These are phyloP conservation scores for Drosophila maculinotata DNA, from an alignment of 2,888 invertebrate genomes.

Conservation along the genomic window DNA sequence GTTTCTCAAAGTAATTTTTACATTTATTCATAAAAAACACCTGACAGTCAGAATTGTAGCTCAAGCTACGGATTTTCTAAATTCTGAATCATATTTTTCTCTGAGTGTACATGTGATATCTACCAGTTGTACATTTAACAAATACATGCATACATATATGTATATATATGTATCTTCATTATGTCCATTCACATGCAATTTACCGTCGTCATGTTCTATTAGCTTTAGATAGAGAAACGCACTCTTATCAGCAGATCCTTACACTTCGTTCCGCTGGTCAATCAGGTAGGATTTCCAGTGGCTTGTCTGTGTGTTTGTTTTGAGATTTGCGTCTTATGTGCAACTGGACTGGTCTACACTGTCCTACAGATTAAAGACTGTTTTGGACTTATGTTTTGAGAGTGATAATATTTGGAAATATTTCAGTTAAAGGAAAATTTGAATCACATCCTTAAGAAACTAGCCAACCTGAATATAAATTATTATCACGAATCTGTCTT, in stretches of 20 bases:
- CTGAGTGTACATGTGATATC: conserved; percentile 7
- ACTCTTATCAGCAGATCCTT: conserved; percentile 60
- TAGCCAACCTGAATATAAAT: too few relatives aligned
- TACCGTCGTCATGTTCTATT: conserved; percentile 59
- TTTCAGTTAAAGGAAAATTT: too few relatives aligned
- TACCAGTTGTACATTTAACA: neutral
- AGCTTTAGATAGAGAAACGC: conserved; percentile 53
- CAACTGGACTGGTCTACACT: conserved; percentile 17
- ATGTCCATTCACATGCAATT: conserved; percentile 66
- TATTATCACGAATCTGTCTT: too few relatives aligned
- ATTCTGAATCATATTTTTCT: too few relatives aligned
- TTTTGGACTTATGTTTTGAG: too few relatives aligned
- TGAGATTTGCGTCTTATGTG: conserved; percentile 39
- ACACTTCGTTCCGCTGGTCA: conserved; percentile 27
- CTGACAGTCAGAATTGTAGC: too few relatives aligned
- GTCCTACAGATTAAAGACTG: conserved; percentile 1
- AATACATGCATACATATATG: neutral
- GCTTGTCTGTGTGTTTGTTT: conserved; percentile 29
- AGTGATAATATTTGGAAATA: too few relatives aligned
- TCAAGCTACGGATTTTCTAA: too few relatives aligned
- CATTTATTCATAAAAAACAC: too few relatives aligned
- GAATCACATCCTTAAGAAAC: too few relatives aligned
- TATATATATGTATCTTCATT: conserved; percentile 7
- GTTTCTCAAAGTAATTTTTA: too few relatives aligned
- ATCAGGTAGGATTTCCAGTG: conserved; percentile 47